Evolutionary conservation across 2,113 vertebrate genomes (phyloP).

Genomic region (Poecilia latipinna): DNA sequence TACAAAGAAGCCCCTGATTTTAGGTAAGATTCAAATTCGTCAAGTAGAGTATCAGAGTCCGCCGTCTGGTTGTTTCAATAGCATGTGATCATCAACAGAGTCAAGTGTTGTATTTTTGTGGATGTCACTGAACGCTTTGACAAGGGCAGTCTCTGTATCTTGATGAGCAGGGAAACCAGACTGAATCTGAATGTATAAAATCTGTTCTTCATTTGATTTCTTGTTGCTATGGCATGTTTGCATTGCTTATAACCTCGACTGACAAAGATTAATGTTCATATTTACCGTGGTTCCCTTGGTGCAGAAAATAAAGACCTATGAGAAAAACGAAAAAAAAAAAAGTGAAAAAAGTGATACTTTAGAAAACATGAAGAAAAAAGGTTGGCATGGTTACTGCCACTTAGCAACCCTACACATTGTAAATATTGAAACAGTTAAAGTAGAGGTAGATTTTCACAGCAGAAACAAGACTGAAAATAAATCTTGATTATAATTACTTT

Average conservation of each 20-base stretch:
- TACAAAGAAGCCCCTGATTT: too few relatives aligned
- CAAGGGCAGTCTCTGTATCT: too few relatives aligned
- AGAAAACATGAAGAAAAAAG: conserved; percentile 6
- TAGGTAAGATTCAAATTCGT: too few relatives aligned
- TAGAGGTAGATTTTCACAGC: background rate
- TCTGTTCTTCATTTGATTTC: background rate
- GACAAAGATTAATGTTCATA: background rate
- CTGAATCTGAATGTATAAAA: background rate
- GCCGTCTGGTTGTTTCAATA: too few relatives aligned
- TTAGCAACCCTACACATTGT: conserved; percentile 17
- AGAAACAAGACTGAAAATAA: conserved; percentile 15
- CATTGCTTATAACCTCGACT: background rate
- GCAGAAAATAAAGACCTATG: background rate
- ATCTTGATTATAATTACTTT: conserved; percentile 22
- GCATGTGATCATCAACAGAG: too few relatives aligned
- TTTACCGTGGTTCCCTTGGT: background rate
- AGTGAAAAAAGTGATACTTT: background rate
- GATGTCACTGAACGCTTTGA: too few relatives aligned
- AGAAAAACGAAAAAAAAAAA: background rate
- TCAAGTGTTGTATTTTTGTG: too few relatives aligned
- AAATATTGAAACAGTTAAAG: conserved; percentile 23
- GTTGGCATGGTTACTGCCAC: conserved; percentile 23
- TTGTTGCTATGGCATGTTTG: background rate
- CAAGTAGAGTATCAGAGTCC: background rate
- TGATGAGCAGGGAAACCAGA: too few relatives aligned